These are phyloP conservation scores for Chaetogeoica ovagalla DNA, from an alignment of 2,888 invertebrate species.

Conservation along the genomic window DNA sequence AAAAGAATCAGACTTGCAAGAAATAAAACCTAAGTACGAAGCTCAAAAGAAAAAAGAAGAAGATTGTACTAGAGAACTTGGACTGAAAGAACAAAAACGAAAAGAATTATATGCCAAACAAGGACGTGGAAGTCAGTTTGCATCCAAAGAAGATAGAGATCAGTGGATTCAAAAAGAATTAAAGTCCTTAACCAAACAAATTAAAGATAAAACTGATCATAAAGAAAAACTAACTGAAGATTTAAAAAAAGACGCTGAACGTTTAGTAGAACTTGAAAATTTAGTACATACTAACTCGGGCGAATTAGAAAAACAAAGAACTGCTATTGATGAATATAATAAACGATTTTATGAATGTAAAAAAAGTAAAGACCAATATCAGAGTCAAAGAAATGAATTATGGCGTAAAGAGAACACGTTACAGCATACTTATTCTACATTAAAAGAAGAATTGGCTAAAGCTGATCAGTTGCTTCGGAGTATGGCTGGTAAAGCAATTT, in stretches of 20 bases:
- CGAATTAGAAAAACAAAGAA: conserved; percentile 86
- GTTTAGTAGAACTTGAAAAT: conserved; percentile 70
- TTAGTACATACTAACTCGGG: conserved; percentile 41
- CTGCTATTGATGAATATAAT: conserved; percentile 93
- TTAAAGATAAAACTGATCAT: conserved; percentile 94
- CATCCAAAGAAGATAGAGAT: conserved; percentile 90
- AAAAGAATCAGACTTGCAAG: conserved; percentile 86
- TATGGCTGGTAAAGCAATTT: conserved; percentile 96
- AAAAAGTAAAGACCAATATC: conserved; percentile 89
- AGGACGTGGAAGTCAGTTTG: conserved; percentile 94
- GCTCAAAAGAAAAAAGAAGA: conserved; percentile 91
- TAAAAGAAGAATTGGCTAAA: conserved; percentile 93
- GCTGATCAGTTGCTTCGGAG: conserved; percentile 92
- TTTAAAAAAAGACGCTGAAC: conserved; percentile 80
- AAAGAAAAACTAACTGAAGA: conserved; percentile 84
- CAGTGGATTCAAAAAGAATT: conserved; percentile 95
- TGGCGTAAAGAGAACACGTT: conserved; percentile 95
- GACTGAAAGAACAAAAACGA: conserved; percentile 91
- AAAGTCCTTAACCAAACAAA: conserved; percentile 86
- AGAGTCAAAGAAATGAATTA: conserved; percentile 86
- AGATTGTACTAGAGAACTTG: conserved; percentile 83
- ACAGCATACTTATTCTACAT: conserved; percentile 84
- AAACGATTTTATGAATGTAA: conserved; percentile 94
- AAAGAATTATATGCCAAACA: conserved; percentile 98
- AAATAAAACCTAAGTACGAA: conserved; percentile 90